Conservation (phyloP, 2,113 vertebrate genomes). For the Sinocyclocheilus grahami region DNA sequence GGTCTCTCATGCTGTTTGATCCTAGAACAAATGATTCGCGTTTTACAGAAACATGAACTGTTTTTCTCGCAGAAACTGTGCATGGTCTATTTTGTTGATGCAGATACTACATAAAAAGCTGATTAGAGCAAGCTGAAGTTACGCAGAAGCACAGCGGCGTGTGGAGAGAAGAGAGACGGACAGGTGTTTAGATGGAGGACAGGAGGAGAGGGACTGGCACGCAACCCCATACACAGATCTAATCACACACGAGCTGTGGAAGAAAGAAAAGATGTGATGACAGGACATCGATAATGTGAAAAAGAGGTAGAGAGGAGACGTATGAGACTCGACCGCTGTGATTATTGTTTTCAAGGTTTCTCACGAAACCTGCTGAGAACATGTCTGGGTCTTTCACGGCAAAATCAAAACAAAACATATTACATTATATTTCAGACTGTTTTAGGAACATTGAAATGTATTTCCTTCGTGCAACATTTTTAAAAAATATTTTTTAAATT, state of each 20-base stretch:
- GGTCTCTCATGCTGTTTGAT: background rate
- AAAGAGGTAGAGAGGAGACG: background rate
- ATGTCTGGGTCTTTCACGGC: background rate
- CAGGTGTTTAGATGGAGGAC: constrained; percentile 20
- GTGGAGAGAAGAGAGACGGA: background rate
- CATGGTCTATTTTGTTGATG: background rate
- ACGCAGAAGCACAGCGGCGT: background rate
- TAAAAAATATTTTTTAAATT: background rate
- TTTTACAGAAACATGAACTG: background rate
- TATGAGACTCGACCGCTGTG: background rate
- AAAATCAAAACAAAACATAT: no score
- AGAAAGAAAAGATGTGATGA: constrained; percentile 7
- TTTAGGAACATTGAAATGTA: background rate
- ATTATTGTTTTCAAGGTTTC: background rate
- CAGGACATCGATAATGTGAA: background rate
- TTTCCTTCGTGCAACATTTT: background rate
- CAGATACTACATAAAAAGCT: background rate
- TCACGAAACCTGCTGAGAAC: background rate
- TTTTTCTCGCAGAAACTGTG: background rate
- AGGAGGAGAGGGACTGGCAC: constrained; percentile 22
- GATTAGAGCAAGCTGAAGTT: background rate
- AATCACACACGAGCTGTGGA: background rate
- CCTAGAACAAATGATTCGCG: no score
- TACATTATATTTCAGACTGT: background rate
- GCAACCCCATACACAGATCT: constrained; percentile 2